phyloP scores from a whole-genome alignment of 2,888 invertebrate genomes.

The Syrista parreyssii region DNA sequence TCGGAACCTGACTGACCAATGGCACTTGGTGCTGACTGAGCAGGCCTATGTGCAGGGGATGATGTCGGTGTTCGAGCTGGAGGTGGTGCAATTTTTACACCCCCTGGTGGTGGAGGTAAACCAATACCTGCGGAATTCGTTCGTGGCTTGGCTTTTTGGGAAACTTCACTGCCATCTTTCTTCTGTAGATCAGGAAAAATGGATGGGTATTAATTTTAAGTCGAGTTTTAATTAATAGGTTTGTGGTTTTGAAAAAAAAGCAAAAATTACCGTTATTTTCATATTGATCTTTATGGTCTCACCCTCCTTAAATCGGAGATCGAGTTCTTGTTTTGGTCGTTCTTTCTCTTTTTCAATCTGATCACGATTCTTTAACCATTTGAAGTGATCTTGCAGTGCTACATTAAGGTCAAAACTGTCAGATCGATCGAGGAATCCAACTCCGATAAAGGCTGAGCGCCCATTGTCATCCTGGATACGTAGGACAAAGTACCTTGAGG shows the following conservation, averaged over 20 bases:
- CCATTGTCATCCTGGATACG: conserved; percentile 95
- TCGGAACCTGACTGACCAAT: conserved; percentile 69
- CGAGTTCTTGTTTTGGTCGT: conserved; percentile 83
- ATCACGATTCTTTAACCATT: conserved; percentile 87
- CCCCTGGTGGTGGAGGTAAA: conserved; percentile 87
- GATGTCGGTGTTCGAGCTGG: conserved; percentile 75
- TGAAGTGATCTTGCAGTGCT: conserved; percentile 97
- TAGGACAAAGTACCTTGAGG: conserved; percentile 96
- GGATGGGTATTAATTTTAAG: conserved; percentile 11
- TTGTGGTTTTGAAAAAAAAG: conserved; percentile 72
- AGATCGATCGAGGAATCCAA: conserved; percentile 97
- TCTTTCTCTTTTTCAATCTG: conserved; percentile 84
- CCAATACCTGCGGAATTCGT: conserved; percentile 68
- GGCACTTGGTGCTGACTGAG: conserved; percentile 68
- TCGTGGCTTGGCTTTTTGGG: conserved; percentile 75
- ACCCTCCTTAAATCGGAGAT: conserved; percentile 98
- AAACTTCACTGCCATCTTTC: conserved; percentile 85
- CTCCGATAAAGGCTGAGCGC: conserved; percentile 93
- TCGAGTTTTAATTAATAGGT: conserved; percentile 6
- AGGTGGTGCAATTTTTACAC: conserved; percentile 81
- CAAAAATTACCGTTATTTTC: conserved; percentile 84
- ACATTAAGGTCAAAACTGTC: conserved; percentile 99
- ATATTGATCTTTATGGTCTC: conserved; percentile 99
- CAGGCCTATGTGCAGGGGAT: conserved; percentile 81
- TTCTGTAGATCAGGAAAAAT: conserved; percentile 71